These are phyloP conservation scores for Bubo blakistoni DNA, from an alignment of 2,113 vertebrate species.

Conservation along the genomic window DNA sequence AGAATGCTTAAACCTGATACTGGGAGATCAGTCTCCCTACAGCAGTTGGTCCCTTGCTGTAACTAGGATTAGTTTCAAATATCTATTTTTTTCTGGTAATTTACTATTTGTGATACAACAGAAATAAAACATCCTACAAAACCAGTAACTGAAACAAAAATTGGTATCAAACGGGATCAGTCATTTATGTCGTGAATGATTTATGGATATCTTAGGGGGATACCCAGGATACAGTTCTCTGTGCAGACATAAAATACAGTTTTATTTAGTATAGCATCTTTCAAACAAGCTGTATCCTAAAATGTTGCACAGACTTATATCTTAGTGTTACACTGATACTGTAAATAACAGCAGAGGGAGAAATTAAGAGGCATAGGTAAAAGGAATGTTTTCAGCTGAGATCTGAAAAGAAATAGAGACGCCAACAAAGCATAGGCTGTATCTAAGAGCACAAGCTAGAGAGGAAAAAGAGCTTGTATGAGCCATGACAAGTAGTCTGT, in stretches of 20 bases:
- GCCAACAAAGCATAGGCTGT: background rate
- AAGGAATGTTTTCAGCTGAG: conserved; percentile 11
- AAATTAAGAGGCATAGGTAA: background rate
- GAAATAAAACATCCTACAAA: conserved; percentile 11
- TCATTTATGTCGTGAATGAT: background rate
- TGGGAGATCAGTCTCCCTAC: background rate
- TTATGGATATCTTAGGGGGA: background rate
- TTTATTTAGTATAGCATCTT: conserved; percentile 13
- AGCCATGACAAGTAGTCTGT: background rate
- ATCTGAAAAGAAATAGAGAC: background rate
- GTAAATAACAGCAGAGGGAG: conserved; percentile 21
- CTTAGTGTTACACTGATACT: background rate
- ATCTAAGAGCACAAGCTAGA: background rate
- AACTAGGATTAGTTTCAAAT: background rate
- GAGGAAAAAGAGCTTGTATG: background rate
- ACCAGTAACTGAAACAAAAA: background rate
- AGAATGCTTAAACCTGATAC: background rate
- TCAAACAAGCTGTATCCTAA: conserved; percentile 9
- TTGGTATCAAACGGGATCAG: background rate
- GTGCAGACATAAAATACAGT: conserved; percentile 12
- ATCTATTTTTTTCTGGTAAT: background rate
- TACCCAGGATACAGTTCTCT: background rate
- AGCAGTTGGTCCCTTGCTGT: background rate
- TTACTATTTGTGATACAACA: background rate
- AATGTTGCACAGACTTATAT: background rate